Evolutionary conservation across 2,113 vertebrate genomes (phyloP).

Genomic region (Solea solea): DNA sequence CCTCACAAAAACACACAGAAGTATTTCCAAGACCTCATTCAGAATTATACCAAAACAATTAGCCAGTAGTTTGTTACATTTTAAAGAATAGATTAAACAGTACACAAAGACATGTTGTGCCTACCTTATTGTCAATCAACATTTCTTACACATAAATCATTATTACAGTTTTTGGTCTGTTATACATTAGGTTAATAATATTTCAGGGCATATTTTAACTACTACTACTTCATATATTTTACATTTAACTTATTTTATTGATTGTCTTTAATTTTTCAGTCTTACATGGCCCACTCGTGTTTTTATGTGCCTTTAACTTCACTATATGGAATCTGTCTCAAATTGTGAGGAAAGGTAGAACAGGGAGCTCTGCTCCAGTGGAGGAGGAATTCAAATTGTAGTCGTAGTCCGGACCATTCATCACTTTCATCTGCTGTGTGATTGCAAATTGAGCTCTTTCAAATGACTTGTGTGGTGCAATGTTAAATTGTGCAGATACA

Average conservation of each 20-base stretch:
- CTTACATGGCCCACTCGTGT: not conserved
- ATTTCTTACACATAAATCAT: too few relatives aligned
- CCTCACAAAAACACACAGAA: slow-evolving; percentile 82
- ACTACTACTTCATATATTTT: too few relatives aligned
- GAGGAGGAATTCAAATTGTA: slow-evolving; percentile 28
- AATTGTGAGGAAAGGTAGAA: not conserved
- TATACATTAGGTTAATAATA: not conserved
- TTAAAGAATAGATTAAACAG: too few relatives aligned
- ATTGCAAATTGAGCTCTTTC: slow-evolving; percentile 27
- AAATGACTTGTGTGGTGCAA: slow-evolving; percentile 17
- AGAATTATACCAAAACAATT: slow-evolving; percentile 83
- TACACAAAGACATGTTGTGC: not conserved
- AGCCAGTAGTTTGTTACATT: slow-evolving; percentile 48
- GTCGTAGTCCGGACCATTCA: not conserved
- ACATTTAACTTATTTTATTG: too few relatives aligned
- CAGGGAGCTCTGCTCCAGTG: too few relatives aligned
- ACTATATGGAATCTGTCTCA: not conserved
- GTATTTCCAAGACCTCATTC: slow-evolving; percentile 88
- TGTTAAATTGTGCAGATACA: not conserved
- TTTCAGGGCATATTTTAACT: not conserved
- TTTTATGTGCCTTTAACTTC: not conserved
- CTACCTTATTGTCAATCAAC: too few relatives aligned
- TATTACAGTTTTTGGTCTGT: not conserved
- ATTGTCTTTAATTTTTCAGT: too few relatives aligned
- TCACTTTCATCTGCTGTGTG: not conserved